Base-by-base conservation (phyloP, 2,888 invertebrate species). In the Oscheius sp. region DNA sequence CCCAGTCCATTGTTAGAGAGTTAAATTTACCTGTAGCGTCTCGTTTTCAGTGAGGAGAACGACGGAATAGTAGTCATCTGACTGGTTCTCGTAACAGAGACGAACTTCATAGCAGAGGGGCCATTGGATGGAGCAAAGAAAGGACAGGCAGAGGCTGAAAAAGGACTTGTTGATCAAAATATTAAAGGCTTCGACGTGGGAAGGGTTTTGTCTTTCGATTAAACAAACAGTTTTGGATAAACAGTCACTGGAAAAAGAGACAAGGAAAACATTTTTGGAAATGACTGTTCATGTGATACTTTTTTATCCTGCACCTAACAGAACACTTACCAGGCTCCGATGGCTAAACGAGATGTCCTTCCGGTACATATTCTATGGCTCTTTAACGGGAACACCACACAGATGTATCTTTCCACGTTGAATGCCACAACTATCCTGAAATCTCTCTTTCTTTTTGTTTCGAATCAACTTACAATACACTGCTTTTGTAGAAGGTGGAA, bases 331-430 rank as follows among this genome's bases (percentile, higher is more conserved):
- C 78, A 72, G 17, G 70, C 67, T 17, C 50, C 56, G 54, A 84
- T 77, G 8, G 84, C 80, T 36, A 71, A 68, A 41, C 77, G 71
- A 33, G 76, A 76, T 17, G 76, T 74, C 41, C 77, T 71, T 14
- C 78, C 75, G 6, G 81, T 82, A 61, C 85, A 82, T 44, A 80
- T 63, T 26, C 81, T 73, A 72, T 81, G 81, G 1, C 82, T 80
- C 47, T 78, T 75, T 36, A 85, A 68, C 5, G 86, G 86, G 59
- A 77, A 78, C 44, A 84, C 83, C n/a, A 85, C 86, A 65, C 82
- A 85, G 17, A 85, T 77, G 70, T 84, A 85, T n/a, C 86, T 71
- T 68, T 85, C 86, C 20, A 86, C 70, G 69, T 85, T 85, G 76
- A 85, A 85, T 22, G 85, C 83, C 6, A 85, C 82, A 2, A 85